Evolutionary conservation across 2,888 invertebrate genomes (phyloP).

Genomic region (Athripsodes cinereus): DNA sequence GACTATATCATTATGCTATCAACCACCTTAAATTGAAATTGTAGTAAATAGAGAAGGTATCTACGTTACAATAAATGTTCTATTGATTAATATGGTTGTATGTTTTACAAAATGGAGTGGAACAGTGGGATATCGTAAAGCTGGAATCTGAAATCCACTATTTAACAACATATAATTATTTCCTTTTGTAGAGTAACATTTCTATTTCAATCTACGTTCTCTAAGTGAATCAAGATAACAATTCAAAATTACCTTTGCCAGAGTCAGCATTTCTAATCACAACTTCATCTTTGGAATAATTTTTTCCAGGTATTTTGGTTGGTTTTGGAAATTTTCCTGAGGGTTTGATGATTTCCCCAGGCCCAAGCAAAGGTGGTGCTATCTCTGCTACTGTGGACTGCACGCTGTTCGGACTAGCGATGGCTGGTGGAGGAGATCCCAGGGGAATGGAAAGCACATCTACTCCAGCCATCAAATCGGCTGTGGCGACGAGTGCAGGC

Average conservation of each 20-base stretch:
- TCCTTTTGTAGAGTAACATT: not conserved
- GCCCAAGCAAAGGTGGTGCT: slow-evolving; percentile 61
- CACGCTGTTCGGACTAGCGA: slow-evolving; percentile 46
- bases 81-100: too few species aligned
- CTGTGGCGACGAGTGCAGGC: slow-evolving; percentile 24
- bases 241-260: slow-evolving; percentile 89
- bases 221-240: too few species aligned
- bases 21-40: too few species aligned
- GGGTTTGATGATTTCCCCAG: slow-evolving; percentile 80
- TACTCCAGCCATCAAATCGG: slow-evolving; percentile 29
- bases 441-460: slow-evolving; percentile 36
- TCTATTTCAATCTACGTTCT: not conserved
- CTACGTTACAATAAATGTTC: too few species aligned
- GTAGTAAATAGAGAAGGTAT: too few species aligned
- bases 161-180: not conserved
- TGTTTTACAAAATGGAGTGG: too few species aligned
- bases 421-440: slow-evolving; percentile 51
- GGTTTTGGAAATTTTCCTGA: slow-evolving; percentile 86
- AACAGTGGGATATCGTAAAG: too few species aligned
- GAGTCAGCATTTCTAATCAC: slow-evolving; percentile 93
- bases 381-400: slow-evolving; percentile 51
- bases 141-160: too few species aligned
- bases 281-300: slow-evolving; percentile 92
- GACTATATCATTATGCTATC: too few species aligned
- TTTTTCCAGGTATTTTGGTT: slow-evolving; percentile 86